Evolutionary conservation across 2,888 invertebrate genomes (phyloP).

Genomic region (Andrena haemorrhoa): DNA sequence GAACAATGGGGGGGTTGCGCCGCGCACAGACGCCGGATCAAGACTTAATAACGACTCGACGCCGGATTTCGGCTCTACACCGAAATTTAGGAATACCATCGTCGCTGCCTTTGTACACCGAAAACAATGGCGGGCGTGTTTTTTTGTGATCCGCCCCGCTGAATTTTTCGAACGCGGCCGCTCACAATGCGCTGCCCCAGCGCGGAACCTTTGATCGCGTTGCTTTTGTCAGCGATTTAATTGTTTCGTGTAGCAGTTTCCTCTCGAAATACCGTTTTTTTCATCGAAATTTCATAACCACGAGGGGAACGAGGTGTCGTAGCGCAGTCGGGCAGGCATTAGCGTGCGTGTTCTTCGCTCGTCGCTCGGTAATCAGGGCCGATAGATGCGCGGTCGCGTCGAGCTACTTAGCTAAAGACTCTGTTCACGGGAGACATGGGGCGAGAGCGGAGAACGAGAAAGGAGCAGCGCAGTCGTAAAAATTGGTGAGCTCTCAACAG

Average conservation of each 20-base stretch:
- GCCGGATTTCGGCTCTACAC: conserved; percentile 62
- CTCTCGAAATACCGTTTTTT: not conserved
- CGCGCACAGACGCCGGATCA: conserved; percentile 76
- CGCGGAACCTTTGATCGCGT: conserved; percentile 25
- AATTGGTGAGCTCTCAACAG: conserved; percentile 78
- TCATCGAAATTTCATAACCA: not conserved
- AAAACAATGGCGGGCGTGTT: conserved; percentile 49
- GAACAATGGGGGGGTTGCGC: conserved; percentile 75
- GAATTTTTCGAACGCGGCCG: conserved; percentile 46
- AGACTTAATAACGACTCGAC: conserved; percentile 80
- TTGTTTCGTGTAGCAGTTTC: conserved; percentile 27
- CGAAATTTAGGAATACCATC: conserved; percentile 68
- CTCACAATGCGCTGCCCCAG: conserved; percentile 32
- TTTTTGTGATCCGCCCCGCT: conserved; percentile 42
- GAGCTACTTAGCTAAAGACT: conserved; percentile 42
- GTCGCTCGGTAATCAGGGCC: not conserved
- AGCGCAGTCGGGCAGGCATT: not conserved
- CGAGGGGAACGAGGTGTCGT: not conserved
- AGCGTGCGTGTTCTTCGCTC: not conserved
- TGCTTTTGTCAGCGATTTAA: conserved; percentile 32
- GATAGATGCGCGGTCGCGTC: not conserved
- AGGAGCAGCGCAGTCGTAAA: conserved; percentile 72
- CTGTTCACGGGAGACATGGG: conserved; percentile 39
- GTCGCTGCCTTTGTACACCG: conserved; percentile 54
- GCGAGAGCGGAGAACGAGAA: conserved; percentile 21